A percentile compares a stretch with the other conserved stretches of the same genome.
phyloP scores from a whole-genome alignment of 37 sponge, comb jelly and placozoan species.

The Beroe ovata region DNA sequence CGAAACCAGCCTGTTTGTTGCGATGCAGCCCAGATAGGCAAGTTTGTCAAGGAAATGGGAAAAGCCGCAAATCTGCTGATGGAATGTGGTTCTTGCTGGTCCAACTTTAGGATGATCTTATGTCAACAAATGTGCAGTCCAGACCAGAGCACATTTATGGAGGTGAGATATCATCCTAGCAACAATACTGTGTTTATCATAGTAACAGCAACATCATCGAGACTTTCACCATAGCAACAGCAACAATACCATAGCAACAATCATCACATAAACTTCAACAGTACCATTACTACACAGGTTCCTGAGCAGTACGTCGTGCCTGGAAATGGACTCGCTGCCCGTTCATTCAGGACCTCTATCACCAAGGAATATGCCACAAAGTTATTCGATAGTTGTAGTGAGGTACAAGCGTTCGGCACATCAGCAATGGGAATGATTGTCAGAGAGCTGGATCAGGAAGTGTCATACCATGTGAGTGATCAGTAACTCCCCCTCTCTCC shows the following conservation, averaged over 20 bases:
- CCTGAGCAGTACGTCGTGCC: neutral
- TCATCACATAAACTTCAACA: no score
- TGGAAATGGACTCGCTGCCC: neutral
- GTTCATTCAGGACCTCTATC: neutral
- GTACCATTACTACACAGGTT: no score
- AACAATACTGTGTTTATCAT: no score
- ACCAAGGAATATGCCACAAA: conserved; percentile 61
- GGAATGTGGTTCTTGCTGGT: conserved; percentile 18
- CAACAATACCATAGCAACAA: no score
- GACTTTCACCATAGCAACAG: no score
- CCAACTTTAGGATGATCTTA: conserved; percentile 22
- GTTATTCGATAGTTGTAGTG: conserved; percentile 60
- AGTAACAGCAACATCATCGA: no score
- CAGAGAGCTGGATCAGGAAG: neutral
- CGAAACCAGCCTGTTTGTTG: conserved; percentile 9
- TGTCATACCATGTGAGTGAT: neutral
- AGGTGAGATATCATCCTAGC: conserved; percentile 46
- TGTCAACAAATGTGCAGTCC: conserved; percentile 67
- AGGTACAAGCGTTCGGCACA: neutral
- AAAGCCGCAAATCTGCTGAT: neutral
- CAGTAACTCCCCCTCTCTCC: neutral
- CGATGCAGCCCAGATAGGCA: neutral
- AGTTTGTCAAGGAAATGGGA: neutral
- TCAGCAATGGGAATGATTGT: conserved; percentile 13
- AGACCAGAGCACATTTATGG: conserved; percentile 59